These are phyloP conservation scores for Strigamia crassipes DNA, from an alignment of 2,888 invertebrate genomes.

Conservation along the genomic window DNA sequence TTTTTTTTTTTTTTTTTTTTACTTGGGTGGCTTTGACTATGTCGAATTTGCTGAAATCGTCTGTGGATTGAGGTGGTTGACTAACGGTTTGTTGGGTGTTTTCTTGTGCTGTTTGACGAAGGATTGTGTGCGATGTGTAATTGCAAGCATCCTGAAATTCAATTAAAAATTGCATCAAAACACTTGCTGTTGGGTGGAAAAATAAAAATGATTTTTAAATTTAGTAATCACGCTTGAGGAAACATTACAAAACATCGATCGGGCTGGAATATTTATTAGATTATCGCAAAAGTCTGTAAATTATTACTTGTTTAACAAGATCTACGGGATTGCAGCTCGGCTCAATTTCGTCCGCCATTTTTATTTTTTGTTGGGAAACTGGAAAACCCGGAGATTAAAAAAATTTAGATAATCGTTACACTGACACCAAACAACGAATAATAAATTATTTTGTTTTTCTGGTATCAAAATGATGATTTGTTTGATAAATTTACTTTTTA, in stretches of 20 bases:
- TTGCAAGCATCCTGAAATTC: not conserved
- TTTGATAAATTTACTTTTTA: too few species aligned
- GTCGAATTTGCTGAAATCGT: slow-evolving; percentile 66
- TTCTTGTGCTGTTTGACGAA: slow-evolving; percentile 52
- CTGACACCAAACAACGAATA: too few species aligned
- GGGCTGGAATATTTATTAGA: not conserved
- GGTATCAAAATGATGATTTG: too few species aligned
- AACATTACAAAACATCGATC: not conserved
- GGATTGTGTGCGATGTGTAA: not conserved
- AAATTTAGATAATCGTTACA: too few species aligned
- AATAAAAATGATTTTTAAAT: not conserved
- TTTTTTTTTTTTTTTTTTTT: slow-evolving; percentile 49
- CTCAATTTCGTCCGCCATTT: slow-evolving; percentile 41
- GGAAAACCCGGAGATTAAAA: slow-evolving; percentile 1
- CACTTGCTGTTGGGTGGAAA: too few species aligned
- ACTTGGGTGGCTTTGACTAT: slow-evolving; percentile 94
- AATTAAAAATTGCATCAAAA: not conserved
- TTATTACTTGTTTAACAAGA: slow-evolving; percentile 14
- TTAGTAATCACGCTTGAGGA: not conserved
- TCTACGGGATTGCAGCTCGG: slow-evolving; percentile 39
- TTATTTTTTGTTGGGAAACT: not conserved
- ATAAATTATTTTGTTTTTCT: too few species aligned
- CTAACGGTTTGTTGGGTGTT: slow-evolving; percentile 47
- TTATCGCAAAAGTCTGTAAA: not conserved
- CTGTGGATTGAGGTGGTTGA: slow-evolving; percentile 46